A percentile compares a stretch with the other conserved stretches of the same genome.
phyloP scores from a whole-genome alignment of 1,140 invertebrate genomes.

The Mactra quadrangularis region DNA sequence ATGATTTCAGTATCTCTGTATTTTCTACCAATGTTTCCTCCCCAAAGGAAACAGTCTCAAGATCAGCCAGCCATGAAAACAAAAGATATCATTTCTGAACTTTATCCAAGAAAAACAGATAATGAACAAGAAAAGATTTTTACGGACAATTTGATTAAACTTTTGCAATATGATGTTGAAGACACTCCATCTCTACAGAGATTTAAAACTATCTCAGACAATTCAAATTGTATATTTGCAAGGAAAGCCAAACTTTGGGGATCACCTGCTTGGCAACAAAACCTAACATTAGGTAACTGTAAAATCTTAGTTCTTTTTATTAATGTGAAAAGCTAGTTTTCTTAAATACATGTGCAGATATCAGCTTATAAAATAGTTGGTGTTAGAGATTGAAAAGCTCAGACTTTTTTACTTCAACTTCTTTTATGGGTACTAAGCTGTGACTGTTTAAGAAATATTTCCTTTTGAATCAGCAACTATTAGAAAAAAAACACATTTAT shows the following conservation, averaged over 20 bases:
- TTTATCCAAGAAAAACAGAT: slow-evolving; percentile 52
- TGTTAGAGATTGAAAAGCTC: too few species aligned
- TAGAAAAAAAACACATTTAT: too few species aligned
- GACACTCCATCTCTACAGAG: slow-evolving; percentile 57
- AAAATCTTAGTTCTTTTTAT: too few species aligned
- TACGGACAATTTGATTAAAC: slow-evolving; percentile 51
- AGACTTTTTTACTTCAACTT: too few species aligned
- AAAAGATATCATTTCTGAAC: slow-evolving; percentile 65
- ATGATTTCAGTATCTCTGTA: not conserved
- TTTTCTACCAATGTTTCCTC: slow-evolving; percentile 11
- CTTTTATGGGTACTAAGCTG: too few species aligned
- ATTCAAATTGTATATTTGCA: slow-evolving; percentile 80
- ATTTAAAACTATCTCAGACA: slow-evolving; percentile 72
- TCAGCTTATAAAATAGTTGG: too few species aligned
- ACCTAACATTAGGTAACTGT: slow-evolving; percentile 70
- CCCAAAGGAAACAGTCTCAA: not conserved
- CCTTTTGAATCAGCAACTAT: too few species aligned
- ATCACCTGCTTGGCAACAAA: slow-evolving; percentile 68
- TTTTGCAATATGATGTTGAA: slow-evolving; percentile 74
- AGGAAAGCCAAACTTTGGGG: slow-evolving; percentile 78
- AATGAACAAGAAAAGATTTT: slow-evolving; percentile 59
- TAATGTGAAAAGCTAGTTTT: too few species aligned
- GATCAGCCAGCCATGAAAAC: slow-evolving; percentile 15
- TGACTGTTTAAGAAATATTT: too few species aligned
- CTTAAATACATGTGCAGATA: too few species aligned